A percentile compares a stretch with the other conserved stretches of the same genome.
Evolutionary conservation across 2,113 vertebrate genomes (phyloP).

Genomic region (Apus apus): DNA sequence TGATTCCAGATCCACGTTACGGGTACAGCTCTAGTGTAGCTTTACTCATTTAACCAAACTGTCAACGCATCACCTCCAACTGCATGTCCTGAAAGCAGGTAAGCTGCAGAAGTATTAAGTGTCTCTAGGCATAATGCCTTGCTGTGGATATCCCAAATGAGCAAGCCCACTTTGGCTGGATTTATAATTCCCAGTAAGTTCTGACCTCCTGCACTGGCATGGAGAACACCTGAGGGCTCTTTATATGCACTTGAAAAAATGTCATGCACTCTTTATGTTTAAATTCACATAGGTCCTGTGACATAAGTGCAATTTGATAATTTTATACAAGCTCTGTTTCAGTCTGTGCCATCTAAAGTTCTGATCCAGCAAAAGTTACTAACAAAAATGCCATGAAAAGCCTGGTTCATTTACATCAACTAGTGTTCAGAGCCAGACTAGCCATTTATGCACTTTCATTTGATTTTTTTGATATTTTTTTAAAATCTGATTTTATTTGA

Average conservation of each 20-base stretch:
- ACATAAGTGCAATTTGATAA: background rate
- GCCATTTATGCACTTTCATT: background rate
- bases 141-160: background rate
- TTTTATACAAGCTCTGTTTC: background rate
- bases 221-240: background rate
- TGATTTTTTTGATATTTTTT: background rate
- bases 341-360: background rate
- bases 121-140: background rate
- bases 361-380: background rate
- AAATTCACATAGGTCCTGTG: background rate
- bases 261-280: background rate
- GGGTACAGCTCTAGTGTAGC: background rate
- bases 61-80: background rate
- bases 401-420: accelerated
- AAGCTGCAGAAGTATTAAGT: background rate
- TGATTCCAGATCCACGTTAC: accelerated
- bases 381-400: background rate
- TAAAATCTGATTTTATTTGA: background rate
- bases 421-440: background rate
- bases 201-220: background rate
- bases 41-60: background rate
- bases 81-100: background rate
- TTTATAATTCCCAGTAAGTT: background rate
- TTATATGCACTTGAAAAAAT: background rate
- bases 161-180: background rate